Evolutionary conservation across 1,140 invertebrate species (phyloP).

Genomic region (Centruroides vittatus): DNA sequence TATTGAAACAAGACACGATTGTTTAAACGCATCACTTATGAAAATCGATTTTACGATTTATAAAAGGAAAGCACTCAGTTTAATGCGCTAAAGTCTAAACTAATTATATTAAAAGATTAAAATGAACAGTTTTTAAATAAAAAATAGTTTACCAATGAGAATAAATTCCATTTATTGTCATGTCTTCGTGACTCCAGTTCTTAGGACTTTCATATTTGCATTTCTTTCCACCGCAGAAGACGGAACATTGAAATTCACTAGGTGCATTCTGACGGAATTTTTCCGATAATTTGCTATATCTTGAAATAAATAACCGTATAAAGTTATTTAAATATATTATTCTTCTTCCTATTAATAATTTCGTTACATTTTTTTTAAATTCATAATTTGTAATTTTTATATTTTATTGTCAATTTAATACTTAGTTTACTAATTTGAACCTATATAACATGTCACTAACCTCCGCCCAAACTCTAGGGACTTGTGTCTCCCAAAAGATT

Average conservation of each 20-base stretch:
- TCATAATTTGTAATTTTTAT: no score
- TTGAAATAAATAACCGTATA: constrained; percentile 2
- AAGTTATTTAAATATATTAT: no score
- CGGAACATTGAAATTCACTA: constrained; percentile 50
- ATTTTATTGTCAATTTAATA: no score
- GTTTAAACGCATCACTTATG: no score
- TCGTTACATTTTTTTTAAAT: no score
- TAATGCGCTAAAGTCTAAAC: not conserved
- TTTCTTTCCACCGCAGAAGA: constrained; percentile 63
- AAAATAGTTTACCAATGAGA: constrained; percentile 56
- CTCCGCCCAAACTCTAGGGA: no score
- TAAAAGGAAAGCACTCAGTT: not conserved
- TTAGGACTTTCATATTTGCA: constrained; percentile 64
- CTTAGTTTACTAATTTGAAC: no score
- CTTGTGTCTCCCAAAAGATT: no score
- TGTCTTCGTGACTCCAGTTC: constrained; percentile 45
- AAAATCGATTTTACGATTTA: constrained; percentile 1
- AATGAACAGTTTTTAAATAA: not conserved
- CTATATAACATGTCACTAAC: no score
- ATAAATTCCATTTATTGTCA: constrained; percentile 60
- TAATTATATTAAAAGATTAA: not conserved
- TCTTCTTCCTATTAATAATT: no score
- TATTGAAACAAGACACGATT: no score
- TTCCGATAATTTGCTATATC: constrained; percentile 41
- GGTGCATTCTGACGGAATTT: constrained; percentile 42